Percentiles rank a stretch among this genome's conserved stretches.
Evolutionary conservation across 2,888 invertebrate species (phyloP).

Genomic region (Agonopterix arenella): DNA sequence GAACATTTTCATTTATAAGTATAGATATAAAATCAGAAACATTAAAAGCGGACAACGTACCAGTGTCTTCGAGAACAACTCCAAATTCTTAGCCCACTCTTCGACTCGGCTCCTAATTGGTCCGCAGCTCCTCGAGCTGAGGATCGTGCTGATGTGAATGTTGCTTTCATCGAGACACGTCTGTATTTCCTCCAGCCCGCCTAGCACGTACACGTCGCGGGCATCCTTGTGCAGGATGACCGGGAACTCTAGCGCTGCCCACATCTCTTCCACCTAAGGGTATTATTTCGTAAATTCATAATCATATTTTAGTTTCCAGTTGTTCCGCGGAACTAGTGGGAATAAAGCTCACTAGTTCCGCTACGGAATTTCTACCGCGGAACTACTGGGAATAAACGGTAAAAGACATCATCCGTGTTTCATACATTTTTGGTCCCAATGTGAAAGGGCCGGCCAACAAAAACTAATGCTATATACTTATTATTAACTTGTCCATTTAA

Average conservation of each 20-base stretch:
- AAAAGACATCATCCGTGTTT: too few species aligned
- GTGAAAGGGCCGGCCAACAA: too few species aligned
- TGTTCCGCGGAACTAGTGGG: background rate
- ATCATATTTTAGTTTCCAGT: too few species aligned
- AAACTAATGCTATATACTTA: too few species aligned
- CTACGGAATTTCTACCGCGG: too few species aligned
- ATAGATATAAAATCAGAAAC: background rate
- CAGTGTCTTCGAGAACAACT: conserved; percentile 88
- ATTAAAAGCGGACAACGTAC: conserved; percentile 59
- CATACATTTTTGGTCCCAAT: too few species aligned
- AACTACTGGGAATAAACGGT: background rate
- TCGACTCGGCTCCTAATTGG: conserved; percentile 90
- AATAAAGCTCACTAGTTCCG: too few species aligned
- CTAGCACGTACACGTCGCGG: conserved; percentile 89
- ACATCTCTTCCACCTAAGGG: conserved; percentile 85
- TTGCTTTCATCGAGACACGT: conserved; percentile 89
- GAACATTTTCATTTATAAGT: too few species aligned
- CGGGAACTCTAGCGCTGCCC: conserved; percentile 88
- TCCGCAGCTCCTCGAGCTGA: conserved; percentile 90
- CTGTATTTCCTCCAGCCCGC: conserved; percentile 91
- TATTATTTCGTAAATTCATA: background rate
- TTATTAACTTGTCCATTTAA: too few species aligned
- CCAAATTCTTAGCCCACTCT: conserved; percentile 86
- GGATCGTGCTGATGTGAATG: conserved; percentile 90
- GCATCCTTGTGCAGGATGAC: conserved; percentile 87